Percentiles rank a stretch among this genome's conserved stretches.
phyloP scores from a whole-genome alignment of 1,140 invertebrate species.

The Triops longicaudatus region DNA sequence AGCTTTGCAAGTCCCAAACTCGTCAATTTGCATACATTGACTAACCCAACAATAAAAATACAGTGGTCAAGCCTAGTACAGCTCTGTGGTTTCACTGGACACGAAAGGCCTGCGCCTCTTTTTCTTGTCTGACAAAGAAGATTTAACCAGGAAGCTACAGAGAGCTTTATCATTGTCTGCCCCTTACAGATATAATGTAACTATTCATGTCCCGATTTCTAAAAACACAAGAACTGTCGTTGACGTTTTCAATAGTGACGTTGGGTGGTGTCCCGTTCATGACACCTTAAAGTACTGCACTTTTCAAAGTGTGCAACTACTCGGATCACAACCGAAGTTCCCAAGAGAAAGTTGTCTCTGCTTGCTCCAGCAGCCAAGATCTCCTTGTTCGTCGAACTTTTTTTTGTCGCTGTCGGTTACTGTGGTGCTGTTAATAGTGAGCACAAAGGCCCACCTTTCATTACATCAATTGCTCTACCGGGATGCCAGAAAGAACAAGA shows the following conservation, averaged over 20 bases:
- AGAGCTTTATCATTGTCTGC: not conserved
- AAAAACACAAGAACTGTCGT: not conserved
- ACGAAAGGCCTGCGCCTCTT: not conserved
- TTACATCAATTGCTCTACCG: conserved; percentile 1
- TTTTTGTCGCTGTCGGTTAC: not conserved
- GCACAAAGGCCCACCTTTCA: conserved; percentile 6
- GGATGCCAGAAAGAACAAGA: conserved; percentile 7
- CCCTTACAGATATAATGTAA: not conserved
- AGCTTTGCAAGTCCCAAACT: not conserved
- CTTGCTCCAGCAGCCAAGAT: conserved; percentile 2
- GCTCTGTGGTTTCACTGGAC: not conserved
- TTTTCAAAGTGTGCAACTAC: conserved; percentile 7
- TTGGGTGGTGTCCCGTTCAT: conserved; percentile 9
- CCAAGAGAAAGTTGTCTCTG: conserved; percentile 9
- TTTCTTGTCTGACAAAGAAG: no score
- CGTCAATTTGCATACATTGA: not conserved
- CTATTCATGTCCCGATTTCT: not conserved
- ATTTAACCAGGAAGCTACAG: not conserved
- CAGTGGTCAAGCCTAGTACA: not conserved
- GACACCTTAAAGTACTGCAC: not conserved
- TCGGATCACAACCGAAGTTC: conserved; percentile 11
- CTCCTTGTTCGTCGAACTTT: not conserved
- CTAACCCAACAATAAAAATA: not conserved
- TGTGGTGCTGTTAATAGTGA: not conserved
- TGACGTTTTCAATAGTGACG: not conserved